Conservation (phyloP, 2,888 invertebrate species). For the Acheta domesticus region DNA sequence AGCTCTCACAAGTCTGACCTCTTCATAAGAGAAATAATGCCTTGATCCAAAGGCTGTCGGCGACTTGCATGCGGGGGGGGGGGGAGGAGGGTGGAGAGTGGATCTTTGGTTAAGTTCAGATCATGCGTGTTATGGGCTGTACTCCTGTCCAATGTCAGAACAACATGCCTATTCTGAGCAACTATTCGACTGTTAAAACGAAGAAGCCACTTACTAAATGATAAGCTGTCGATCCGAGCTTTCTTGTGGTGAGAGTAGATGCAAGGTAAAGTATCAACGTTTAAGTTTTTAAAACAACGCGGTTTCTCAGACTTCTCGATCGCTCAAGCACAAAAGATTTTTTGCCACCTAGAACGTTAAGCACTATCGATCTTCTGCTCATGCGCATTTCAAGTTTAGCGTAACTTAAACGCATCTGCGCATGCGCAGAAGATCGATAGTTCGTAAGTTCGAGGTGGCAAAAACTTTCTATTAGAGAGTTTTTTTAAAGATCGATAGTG, state of each 20-base stretch:
- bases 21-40: not conserved
- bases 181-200: not conserved
- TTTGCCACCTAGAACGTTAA: no score
- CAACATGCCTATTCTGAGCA: not conserved
- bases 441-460: no score
- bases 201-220: not conserved
- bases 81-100: not conserved
- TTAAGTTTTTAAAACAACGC: not conserved
- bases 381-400: no score
- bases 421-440: no score
- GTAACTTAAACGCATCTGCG: no score
- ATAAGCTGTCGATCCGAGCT: no score
- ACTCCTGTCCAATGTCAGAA: not conserved
- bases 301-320: no score
- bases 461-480: no score
- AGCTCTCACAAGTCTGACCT: not conserved
- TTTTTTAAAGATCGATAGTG: no score
- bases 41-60: not conserved
- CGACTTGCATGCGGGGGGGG: not conserved
- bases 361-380: no score
- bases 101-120: not conserved
- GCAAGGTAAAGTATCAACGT: not conserved
- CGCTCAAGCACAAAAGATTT: no score
- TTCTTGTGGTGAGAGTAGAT: no score
- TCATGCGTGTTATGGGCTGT: not conserved